These are phyloP conservation scores for Beroe ovata DNA, from an alignment of 37 sponge, comb jelly and placozoan species.

Conservation along the genomic window DNA sequence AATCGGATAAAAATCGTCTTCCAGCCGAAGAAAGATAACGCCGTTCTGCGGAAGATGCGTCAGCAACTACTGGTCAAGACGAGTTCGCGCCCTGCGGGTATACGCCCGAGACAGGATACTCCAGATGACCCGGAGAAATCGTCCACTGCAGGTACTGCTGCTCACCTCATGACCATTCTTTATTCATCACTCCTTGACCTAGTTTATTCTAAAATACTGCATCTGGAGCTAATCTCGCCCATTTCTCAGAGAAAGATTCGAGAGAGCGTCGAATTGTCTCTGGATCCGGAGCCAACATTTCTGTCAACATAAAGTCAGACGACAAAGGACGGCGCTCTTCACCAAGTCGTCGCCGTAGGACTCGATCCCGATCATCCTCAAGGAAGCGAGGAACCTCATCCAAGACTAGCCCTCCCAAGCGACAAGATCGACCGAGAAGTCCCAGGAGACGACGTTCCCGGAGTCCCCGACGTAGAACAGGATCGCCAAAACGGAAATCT, in stretches of 20 bases:
- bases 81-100: conserved; percentile 11
- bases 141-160: conserved; percentile 20
- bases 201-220: too few relatives aligned
- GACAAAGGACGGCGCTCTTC: background rate
- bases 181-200: too few relatives aligned
- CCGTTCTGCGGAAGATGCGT: conserved; percentile 53
- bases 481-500: background rate
- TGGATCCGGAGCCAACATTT: conserved; percentile 46
- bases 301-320: conserved; percentile 59
- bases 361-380: background rate
- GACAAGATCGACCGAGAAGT: background rate
- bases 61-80: conserved; percentile 15
- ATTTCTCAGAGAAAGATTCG: conserved; percentile 9
- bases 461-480: background rate
- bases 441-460: conserved; percentile 5
- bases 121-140: conserved; percentile 39
- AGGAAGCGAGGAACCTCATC: background rate
- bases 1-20: background rate
- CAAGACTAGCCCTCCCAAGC: background rate
- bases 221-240: too few relatives aligned
- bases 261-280: conserved; percentile 27
- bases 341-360: background rate
- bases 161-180: too few relatives aligned
- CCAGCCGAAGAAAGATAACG: conserved; percentile 65
- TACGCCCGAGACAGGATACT: background rate